Conservation (phyloP, 2,797 vertebrate genomes). For the Gambelia wislizenii region DNA sequence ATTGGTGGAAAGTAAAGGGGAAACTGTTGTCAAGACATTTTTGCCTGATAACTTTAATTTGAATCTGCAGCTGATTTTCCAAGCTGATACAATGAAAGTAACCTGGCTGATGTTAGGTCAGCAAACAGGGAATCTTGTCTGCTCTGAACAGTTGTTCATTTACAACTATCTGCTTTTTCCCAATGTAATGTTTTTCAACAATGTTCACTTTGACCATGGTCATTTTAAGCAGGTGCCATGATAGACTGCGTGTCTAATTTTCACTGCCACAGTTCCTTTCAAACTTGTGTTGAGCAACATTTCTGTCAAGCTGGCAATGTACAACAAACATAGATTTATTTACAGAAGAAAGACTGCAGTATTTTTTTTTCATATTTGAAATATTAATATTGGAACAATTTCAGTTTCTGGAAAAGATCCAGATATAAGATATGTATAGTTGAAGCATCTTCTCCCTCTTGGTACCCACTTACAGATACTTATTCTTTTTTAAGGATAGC, state of each 20-base stretch:
- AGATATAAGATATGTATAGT: slow-evolving; percentile 60
- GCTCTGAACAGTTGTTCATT: neutral
- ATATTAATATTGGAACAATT: slow-evolving; percentile 59
- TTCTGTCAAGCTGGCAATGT: slow-evolving; percentile 60
- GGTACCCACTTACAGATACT: slow-evolving; percentile 38
- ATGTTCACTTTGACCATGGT: slow-evolving; percentile 23
- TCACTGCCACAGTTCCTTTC: slow-evolving; percentile 59
- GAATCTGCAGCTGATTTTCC: slow-evolving; percentile 29
- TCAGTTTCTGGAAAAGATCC: slow-evolving; percentile 74
- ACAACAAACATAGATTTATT: slow-evolving; percentile 72
- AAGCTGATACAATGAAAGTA: slow-evolving; percentile 50
- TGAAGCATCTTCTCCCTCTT: slow-evolving; percentile 23
- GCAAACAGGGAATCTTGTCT: slow-evolving; percentile 26
- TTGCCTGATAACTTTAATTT: slow-evolving; percentile 33
- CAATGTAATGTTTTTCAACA: slow-evolving; percentile 23
- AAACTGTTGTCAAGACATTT: neutral
- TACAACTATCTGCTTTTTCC: slow-evolving; percentile 38
- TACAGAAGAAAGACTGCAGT: slow-evolving; percentile 58
- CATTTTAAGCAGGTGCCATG: slow-evolving; percentile 48
- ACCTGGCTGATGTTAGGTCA: slow-evolving; percentile 17
- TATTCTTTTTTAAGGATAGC: slow-evolving; percentile 35
- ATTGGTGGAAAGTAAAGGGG: neutral
- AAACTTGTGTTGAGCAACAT: slow-evolving; percentile 67
- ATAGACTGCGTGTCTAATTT: slow-evolving; percentile 21
- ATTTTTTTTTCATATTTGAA: no score